These are phyloP conservation scores for Labroides dimidiatus DNA, from an alignment of 2,797 vertebrate species.

Conservation along the genomic window DNA sequence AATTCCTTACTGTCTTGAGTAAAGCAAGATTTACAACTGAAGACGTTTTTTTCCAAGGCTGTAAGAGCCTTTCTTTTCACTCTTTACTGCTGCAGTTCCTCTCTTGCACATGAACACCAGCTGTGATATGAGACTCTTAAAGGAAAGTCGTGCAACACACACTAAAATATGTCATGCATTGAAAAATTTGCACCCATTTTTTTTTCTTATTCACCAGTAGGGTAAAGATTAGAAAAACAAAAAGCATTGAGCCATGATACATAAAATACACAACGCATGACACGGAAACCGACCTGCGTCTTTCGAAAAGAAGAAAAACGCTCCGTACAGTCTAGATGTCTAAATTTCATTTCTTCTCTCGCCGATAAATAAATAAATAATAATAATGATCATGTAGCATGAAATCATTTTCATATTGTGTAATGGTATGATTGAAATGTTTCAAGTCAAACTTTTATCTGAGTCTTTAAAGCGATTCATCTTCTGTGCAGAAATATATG, in stretches of 20 bases:
- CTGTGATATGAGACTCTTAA: not conserved
- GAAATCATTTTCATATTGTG: constrained; percentile 6
- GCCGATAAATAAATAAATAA: constrained; percentile 20
- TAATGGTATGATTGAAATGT: constrained; percentile 47
- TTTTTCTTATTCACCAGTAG: not conserved
- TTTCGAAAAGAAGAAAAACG: not conserved
- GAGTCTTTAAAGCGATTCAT: constrained; percentile 49
- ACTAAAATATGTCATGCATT: not conserved
- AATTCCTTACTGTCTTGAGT: not conserved
- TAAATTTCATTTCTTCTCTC: constrained; percentile 34
- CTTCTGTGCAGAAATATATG: constrained; percentile 50
- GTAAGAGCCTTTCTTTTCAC: not conserved
- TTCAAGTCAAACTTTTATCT: constrained; percentile 49
- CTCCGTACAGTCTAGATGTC: not conserved
- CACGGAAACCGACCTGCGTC: constrained; percentile 14
- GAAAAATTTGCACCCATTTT: not conserved
- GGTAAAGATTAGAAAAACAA: not conserved
- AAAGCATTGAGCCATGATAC: not conserved
- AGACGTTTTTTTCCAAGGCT: not conserved
- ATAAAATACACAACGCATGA: not conserved
- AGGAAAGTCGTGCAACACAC: not conserved
- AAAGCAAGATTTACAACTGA: not conserved
- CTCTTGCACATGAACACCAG: not conserved
- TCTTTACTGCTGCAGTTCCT: not conserved
- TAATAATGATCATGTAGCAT: constrained; percentile 1